These are phyloP conservation scores for Zootoca vivipara DNA, from an alignment of 2,113 vertebrate species.

Conservation along the genomic window DNA sequence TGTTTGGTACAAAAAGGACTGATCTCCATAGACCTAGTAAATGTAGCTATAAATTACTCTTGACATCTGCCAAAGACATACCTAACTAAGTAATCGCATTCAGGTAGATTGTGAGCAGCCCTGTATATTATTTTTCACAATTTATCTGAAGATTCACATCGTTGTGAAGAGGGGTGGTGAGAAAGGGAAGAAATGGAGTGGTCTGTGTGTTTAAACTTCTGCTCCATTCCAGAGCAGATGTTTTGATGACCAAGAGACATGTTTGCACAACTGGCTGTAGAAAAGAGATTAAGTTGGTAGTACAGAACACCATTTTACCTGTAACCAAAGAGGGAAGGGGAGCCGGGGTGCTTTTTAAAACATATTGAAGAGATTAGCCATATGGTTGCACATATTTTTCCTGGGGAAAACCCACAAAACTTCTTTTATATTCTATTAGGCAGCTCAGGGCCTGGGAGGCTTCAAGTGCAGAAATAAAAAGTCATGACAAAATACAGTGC, in stretches of 20 bases:
- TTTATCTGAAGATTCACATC: not conserved
- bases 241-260: slow-evolving; percentile 54
- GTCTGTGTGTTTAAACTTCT: slow-evolving; percentile 49
- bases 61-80: not conserved
- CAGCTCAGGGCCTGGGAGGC: slow-evolving; percentile 40
- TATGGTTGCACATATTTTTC: slow-evolving; percentile 57
- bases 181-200: slow-evolving; percentile 12
- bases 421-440: slow-evolving; percentile 47
- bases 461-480: slow-evolving; percentile 48
- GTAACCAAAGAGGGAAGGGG: slow-evolving; percentile 31
- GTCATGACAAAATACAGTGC: slow-evolving; percentile 12
- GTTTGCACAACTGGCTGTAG: slow-evolving; percentile 68
- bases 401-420: slow-evolving; percentile 44
- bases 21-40: not conserved
- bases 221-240: slow-evolving; percentile 31
- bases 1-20: not conserved
- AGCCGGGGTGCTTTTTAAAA: slow-evolving; percentile 58
- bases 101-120: slow-evolving; percentile 15
- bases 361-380: slow-evolving; percentile 57
- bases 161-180: not conserved
- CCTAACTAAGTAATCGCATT: not conserved
- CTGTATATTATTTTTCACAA: slow-evolving; percentile 1
- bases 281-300: slow-evolving; percentile 58
- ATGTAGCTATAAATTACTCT: not conserved
- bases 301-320: slow-evolving; percentile 62